Percentiles rank a stretch among this genome's conserved stretches.
Conservation (phyloP, 2,113 vertebrate species). For the Corydoras maculifer region DNA sequence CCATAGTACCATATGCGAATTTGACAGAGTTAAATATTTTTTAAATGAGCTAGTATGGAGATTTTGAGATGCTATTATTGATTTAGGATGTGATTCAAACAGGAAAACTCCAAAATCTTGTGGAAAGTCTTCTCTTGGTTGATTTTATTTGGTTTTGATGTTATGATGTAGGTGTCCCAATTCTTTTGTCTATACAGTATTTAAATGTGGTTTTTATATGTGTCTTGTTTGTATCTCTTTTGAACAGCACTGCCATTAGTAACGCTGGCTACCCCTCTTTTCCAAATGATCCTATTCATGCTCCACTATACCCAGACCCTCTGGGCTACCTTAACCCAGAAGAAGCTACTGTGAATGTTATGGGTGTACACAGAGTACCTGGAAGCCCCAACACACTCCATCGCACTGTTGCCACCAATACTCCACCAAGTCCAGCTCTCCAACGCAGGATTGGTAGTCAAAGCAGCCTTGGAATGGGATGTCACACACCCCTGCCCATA, state of each 20-base stretch:
- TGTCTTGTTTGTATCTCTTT: background rate
- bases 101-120: too few relatives aligned
- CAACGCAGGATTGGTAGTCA: conserved; percentile 73
- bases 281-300: conserved; percentile 53
- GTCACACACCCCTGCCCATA: conserved; percentile 35
- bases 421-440: conserved; percentile 81
- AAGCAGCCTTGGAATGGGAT: conserved; percentile 54
- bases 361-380: conserved; percentile 69
- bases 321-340: conserved; percentile 61
- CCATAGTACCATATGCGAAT: too few relatives aligned
- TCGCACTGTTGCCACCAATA: conserved; percentile 92
- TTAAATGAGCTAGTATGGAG: too few relatives aligned
- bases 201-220: too few relatives aligned
- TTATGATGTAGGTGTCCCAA: too few relatives aligned
- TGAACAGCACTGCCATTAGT: conserved; percentile 63
- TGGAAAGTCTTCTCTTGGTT: too few relatives aligned
- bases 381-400: conserved; percentile 89
- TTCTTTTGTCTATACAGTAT: too few relatives aligned
- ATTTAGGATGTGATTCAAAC: too few relatives aligned
- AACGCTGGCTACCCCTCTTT: conserved; percentile 63
- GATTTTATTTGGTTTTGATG: too few relatives aligned
- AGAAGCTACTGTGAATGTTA: conserved; percentile 66
- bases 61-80: too few relatives aligned
- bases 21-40: too few relatives aligned
- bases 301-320: conserved; percentile 50